Conservation (phyloP, 2,113 vertebrate species). For the Catharus bicknelli region DNA sequence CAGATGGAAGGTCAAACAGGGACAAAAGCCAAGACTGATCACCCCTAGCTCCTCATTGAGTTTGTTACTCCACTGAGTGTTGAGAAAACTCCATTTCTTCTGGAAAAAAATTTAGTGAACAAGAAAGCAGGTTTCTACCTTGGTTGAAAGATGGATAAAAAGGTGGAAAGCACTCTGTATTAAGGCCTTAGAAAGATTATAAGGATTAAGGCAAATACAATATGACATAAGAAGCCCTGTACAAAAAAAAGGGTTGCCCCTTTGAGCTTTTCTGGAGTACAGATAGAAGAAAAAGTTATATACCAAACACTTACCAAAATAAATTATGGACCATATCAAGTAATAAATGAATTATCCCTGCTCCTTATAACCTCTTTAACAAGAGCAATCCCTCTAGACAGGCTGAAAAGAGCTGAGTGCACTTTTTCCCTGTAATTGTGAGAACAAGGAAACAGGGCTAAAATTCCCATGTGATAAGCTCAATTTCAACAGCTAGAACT, state of each 20-base stretch:
- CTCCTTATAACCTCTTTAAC: neutral
- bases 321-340: neutral
- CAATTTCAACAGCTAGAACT: neutral
- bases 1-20: neutral
- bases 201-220: neutral
- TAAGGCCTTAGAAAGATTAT: neutral
- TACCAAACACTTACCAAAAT: neutral
- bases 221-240: neutral
- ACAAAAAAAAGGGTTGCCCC: neutral
- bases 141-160: neutral
- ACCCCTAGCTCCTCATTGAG: neutral
- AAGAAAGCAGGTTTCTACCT: neutral
- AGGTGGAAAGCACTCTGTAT: neutral
- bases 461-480: neutral
- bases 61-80: neutral
- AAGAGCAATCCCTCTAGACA: neutral
- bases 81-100: neutral
- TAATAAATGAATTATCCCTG: neutral
- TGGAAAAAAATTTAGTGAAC: neutral
- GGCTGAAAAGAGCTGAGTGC: neutral
- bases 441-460: neutral
- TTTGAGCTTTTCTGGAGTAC: neutral
- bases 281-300: neutral
- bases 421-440: neutral
- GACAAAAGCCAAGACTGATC: neutral